Evolutionary conservation across 2,113 vertebrate genomes (phyloP).

Genomic region (Larimichthys crocea): DNA sequence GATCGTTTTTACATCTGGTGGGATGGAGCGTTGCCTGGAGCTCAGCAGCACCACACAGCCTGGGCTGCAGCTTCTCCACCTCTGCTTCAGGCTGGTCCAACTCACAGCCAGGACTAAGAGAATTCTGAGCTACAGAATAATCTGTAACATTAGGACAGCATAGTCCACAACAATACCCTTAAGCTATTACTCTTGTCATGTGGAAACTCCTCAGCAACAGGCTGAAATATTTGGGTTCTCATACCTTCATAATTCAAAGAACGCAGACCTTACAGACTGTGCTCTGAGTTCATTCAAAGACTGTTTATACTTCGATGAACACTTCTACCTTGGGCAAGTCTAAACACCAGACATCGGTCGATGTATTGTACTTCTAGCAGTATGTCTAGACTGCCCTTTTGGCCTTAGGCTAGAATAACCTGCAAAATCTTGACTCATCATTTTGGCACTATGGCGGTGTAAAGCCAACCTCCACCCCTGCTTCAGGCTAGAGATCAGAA

Average conservation of each 20-base stretch:
- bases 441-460: constrained; percentile 24
- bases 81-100: constrained; percentile 43
- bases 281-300: constrained; percentile 47
- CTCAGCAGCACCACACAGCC: constrained; percentile 69
- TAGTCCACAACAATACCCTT: constrained; percentile 20
- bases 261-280: constrained; percentile 4
- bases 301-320: constrained; percentile 55
- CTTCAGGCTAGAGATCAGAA: constrained; percentile 34
- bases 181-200: constrained; percentile 31
- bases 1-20: constrained; percentile 92
- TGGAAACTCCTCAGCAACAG: constrained; percentile 31
- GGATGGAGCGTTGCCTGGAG: constrained; percentile 85
- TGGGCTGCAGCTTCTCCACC: constrained; percentile 60
- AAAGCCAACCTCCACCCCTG: constrained; percentile 41
- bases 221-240: constrained; percentile 35
- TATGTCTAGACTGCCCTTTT: constrained; percentile 73
- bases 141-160: constrained; percentile 46
- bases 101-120: constrained; percentile 47
- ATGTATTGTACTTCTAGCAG: constrained; percentile 64
- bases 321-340: constrained; percentile 56
- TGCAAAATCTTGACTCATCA: constrained; percentile 40
- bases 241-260: constrained; percentile 24
- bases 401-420: constrained; percentile 47
- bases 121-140: constrained; percentile 38
- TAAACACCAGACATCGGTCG: constrained; percentile 66